Conservation (phyloP, 2,797 vertebrate species). For the Neomorphus geoffroyi region DNA sequence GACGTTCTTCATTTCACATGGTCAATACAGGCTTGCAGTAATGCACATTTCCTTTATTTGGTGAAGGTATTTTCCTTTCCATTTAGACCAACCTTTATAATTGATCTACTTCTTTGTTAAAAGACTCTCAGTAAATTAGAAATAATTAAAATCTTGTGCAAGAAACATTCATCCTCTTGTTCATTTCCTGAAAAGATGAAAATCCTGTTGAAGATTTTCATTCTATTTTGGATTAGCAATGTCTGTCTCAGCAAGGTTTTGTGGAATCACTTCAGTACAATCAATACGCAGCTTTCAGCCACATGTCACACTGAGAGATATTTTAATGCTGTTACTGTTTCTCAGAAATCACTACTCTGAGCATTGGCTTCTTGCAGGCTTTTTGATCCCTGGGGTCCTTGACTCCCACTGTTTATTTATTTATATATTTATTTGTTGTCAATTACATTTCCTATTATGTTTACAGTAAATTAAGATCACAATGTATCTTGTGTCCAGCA, state of each 20-base stretch:
- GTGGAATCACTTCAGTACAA: neutral
- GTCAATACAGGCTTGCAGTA: neutral
- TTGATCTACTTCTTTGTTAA: neutral
- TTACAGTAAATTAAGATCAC: neutral
- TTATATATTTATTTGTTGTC: neutral
- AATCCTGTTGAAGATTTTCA: neutral
- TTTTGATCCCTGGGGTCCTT: neutral
- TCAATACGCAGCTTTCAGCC: neutral
- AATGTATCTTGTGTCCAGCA: neutral
- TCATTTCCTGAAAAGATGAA: conserved; percentile 4
- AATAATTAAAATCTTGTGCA: conserved; percentile 17
- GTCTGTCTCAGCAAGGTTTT: neutral
- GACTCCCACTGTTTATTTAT: neutral
- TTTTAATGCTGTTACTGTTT: neutral
- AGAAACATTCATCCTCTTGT: neutral
- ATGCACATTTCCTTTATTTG: neutral
- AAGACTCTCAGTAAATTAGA: conserved; percentile 8
- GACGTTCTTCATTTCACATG: neutral
- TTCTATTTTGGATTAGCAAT: neutral
- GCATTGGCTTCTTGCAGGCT: neutral
- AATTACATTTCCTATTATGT: neutral
- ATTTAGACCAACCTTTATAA: neutral
- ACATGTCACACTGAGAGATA: neutral
- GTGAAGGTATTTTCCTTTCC: conserved; percentile 8
- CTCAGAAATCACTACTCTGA: neutral